Base-by-base conservation (phyloP, 2,113 vertebrate genomes). In the Labeo rohita region DNA sequence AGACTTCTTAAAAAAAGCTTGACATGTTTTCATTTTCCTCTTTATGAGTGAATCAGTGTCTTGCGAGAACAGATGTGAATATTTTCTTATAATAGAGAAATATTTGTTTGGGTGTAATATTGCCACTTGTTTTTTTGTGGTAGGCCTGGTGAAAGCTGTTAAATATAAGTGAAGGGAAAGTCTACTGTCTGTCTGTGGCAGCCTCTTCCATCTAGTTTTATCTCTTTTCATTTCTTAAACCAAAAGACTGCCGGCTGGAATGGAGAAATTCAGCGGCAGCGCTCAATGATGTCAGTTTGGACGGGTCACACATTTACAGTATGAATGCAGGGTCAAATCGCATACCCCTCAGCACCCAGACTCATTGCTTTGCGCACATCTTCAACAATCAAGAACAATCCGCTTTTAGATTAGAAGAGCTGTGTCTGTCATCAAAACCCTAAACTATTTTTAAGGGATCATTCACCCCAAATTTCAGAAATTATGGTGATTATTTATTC, bases 31-130 rank as follows among this genome's bases (percentile, higher is more conserved):
- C 43, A 65, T 82, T 82, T 87, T 81, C 16, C 54, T 93, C 90
- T 92, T 93, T 93, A 93, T 88, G 81, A 92, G 94, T 95, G 91
- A 92, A 90, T 90, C 85, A 93, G 93, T 94, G 94, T 95, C 92
- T 94, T 93, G 92, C 93, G 92, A 91, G 91, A 93, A 91, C 91
- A 94, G 92, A 94, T 93, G 94, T 95, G 92, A 94, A 94, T 95
- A 95, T 95, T 95, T 95, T 93, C 94, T 85, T 95, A 95, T 93
- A 93, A 92, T 94, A 93, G 94, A 94, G 92, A 94, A 87, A 78
- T 90, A 91, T 89, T 81, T 87, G 92, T 93, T 93, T 85, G 92
- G 92, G 91, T 92, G 92, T 93, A 88, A 89, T 23, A 91, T 95
- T 91, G 91, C 92, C 90, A 93, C 88, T 92, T 93, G 91, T 94